phyloP scores from a whole-genome alignment of 2,113 vertebrate genomes.

The Labrus mixtus region DNA sequence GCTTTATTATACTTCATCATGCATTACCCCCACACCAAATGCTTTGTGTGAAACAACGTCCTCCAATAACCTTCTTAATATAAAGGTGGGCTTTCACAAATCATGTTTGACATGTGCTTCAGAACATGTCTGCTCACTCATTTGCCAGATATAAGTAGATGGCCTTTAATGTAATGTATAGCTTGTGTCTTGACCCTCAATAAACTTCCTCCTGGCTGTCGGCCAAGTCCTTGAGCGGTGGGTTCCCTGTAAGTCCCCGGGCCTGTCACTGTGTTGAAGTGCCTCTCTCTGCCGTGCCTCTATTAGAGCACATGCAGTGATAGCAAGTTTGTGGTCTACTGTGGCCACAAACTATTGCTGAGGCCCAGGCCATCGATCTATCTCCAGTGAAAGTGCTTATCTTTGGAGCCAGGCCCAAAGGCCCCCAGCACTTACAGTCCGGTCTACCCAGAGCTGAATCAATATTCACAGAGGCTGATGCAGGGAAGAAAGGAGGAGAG shows the following conservation, averaged over 20 bases:
- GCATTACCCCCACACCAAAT: background rate
- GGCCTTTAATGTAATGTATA: slow-evolving; percentile 41
- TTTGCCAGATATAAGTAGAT: background rate
- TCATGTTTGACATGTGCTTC: background rate
- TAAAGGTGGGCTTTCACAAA: background rate
- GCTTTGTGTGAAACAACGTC: background rate
- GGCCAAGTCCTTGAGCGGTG: slow-evolving; percentile 30
- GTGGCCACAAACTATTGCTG: slow-evolving; percentile 42
- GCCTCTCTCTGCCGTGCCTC: slow-evolving; percentile 34
- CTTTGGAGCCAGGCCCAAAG: slow-evolving; percentile 59
- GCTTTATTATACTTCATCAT: slow-evolving; percentile 1
- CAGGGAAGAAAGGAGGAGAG: slow-evolving; percentile 21
- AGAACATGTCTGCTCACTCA: background rate
- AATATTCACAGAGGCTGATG: slow-evolving; percentile 66
- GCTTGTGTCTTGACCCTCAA: slow-evolving; percentile 40
- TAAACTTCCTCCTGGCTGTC: slow-evolving; percentile 32
- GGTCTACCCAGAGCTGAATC: slow-evolving; percentile 63
- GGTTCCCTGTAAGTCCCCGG: slow-evolving; percentile 20
- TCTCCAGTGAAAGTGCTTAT: slow-evolving; percentile 78
- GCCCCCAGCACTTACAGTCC: slow-evolving; percentile 71
- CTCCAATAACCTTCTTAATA: slow-evolving; percentile 15
- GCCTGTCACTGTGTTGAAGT: slow-evolving; percentile 15
- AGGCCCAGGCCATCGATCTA: slow-evolving; percentile 62
- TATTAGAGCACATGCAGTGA: slow-evolving; percentile 52
- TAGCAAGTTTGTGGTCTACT: slow-evolving; percentile 56